Conservation (phyloP, 2,888 invertebrate genomes). For the Xestia rhomboidea region DNA sequence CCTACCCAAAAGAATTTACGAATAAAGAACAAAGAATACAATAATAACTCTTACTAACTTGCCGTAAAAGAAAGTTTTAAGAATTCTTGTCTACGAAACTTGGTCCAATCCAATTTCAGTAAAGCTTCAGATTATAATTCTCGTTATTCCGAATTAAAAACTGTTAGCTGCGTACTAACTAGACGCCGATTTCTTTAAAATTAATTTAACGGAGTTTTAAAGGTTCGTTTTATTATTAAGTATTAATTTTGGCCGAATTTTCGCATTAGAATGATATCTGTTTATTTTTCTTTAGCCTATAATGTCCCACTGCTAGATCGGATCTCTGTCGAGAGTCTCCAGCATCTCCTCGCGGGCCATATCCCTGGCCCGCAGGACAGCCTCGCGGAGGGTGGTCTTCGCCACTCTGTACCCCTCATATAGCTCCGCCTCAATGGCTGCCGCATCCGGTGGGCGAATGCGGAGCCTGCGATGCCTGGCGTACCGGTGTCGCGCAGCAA, state of each 20-base stretch:
- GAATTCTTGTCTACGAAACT: constrained; percentile 66
- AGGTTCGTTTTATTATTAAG: constrained; percentile 10
- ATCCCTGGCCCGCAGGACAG: too few species aligned
- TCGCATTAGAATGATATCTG: background rate
- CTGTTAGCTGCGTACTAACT: constrained; percentile 48
- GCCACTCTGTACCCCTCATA: too few species aligned
- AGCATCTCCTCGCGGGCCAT: too few species aligned
- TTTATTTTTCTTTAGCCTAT: too few species aligned
- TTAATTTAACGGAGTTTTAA: constrained; percentile 21
- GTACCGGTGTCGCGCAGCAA: too few species aligned
- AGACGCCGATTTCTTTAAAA: constrained; percentile 31
- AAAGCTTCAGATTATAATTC: constrained; percentile 65
- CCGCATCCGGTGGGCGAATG: too few species aligned
- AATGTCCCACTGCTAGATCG: too few species aligned
- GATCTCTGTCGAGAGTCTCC: too few species aligned
- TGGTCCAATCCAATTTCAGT: constrained; percentile 65
- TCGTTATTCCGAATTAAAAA: constrained; percentile 66
- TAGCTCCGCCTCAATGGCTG: too few species aligned
- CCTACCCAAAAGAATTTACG: constrained; percentile 56
- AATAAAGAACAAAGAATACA: constrained; percentile 67
- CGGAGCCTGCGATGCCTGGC: too few species aligned
- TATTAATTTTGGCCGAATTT: constrained; percentile 12
- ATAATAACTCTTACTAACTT: constrained; percentile 67
- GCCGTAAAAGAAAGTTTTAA: constrained; percentile 65
- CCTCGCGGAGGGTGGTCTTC: too few species aligned